Percentiles rank a stretch among this genome's conserved stretches.
Evolutionary conservation across 2,888 invertebrate species (phyloP).

Genomic region (Ochropleura leucogaster): DNA sequence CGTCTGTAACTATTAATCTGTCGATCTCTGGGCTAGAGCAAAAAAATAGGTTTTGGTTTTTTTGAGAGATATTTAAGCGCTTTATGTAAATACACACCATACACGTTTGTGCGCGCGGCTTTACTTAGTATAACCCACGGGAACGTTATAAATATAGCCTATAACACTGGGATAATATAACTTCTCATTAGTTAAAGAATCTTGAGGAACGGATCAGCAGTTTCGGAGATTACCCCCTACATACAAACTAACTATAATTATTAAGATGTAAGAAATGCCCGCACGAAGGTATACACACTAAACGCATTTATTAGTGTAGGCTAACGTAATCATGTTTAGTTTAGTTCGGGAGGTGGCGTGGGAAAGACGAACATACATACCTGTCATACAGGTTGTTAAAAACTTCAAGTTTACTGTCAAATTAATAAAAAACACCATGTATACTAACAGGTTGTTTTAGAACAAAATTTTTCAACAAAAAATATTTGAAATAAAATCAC

Average conservation of each 20-base stretch:
- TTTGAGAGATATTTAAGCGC: too few relatives aligned
- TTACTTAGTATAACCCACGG: too few relatives aligned
- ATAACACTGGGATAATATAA: background rate
- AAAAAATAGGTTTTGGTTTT: too few relatives aligned
- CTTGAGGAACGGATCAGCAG: background rate
- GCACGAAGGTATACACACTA: conserved; percentile 5
- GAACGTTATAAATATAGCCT: too few relatives aligned
- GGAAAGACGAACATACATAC: conserved; percentile 4
- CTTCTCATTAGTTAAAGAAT: background rate
- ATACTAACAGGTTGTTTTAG: background rate
- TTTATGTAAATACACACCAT: too few relatives aligned
- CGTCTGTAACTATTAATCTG: too few relatives aligned
- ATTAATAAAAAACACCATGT: conserved; percentile 5
- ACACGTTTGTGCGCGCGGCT: too few relatives aligned
- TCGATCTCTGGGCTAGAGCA: too few relatives aligned
- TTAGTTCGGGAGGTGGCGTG: conserved; percentile 41
- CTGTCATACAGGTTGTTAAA: background rate
- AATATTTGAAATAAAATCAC: background rate
- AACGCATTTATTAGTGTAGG: conserved; percentile 77
- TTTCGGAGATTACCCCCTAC: background rate
- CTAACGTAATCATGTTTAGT: conserved; percentile 37
- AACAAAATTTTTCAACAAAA: background rate
- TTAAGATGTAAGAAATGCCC: background rate
- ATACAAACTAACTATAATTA: background rate
- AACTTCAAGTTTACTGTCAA: background rate